Base-by-base conservation (phyloP, 2,797 vertebrate genomes). In the Peromyscus melanophrys region DNA sequence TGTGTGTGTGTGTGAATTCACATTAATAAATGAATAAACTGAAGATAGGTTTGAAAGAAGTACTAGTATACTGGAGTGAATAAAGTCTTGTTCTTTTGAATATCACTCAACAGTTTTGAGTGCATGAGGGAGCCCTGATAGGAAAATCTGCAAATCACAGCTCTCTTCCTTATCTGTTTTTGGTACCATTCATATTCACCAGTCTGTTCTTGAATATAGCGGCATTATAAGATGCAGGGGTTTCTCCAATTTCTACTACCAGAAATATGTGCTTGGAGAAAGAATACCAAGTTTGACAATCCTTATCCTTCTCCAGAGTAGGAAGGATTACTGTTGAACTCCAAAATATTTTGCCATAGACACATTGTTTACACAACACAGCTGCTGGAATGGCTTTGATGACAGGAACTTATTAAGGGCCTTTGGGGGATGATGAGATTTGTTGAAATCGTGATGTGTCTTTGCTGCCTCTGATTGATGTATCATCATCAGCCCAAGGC, bases 391-490 rank as follows among this genome's bases (percentile, higher is more conserved):
- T 84, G 75, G 73, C 69, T 97, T 77, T 88, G 94, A 95, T 97
- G 97, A 97, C 97, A 96, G 92, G 94, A 95, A 97, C 95, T 97
- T 97, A 97, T 95, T 90, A 93, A 96, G 40, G 40, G 87, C 95
- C 97, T 97, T 94, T 96, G 94, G 95, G 97, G 90, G 81, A 95
- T 93, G 94, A 96, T 95, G 96, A 96, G 80, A 94, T 97, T 93
- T 97, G 95, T 93, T 97, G 97, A 97, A 97, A 96, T 90, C 71
- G 1, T 69, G 92, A 90, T 97, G 95, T 94, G 90, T 97, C 52
- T 81, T 97, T 94, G 95, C 86, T 93, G 75, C 9, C 83, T 63
- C 95, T 96, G 97, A 97, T 97, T 95, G 97, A 97, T 97, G 88
- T 17, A 13, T 65, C 77, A 78, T 93, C 93, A 88, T 88, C n/a